Conservation (phyloP, 2,888 invertebrate species). For the Lymantria dispar region DNA sequence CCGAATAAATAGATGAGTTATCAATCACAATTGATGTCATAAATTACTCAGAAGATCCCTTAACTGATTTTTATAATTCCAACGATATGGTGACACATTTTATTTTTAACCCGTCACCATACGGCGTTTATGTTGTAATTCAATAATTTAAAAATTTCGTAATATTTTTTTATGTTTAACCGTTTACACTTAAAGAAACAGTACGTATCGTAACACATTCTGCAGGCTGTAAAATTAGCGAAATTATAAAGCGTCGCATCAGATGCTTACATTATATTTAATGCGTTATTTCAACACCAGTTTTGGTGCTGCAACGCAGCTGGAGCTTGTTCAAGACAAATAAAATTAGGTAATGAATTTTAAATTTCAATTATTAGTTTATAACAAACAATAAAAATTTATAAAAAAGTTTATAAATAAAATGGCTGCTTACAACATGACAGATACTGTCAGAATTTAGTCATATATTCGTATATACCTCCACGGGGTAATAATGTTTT, state of each 20-base stretch:
- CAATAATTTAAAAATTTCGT: too few relatives aligned
- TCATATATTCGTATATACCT: not conserved
- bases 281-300: conserved; percentile 9
- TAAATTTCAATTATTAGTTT: conserved; percentile 1
- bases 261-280: conserved; percentile 28
- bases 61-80: too few relatives aligned
- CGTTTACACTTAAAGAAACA: conserved; percentile 18
- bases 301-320: conserved; percentile 6
- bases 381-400: not conserved
- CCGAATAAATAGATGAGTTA: too few relatives aligned
- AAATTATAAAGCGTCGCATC: conserved; percentile 41
- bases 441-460: conserved; percentile 5
- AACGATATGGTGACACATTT: too few relatives aligned
- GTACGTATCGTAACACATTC: conserved; percentile 13
- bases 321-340: conserved; percentile 7
- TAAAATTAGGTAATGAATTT: conserved; percentile 5
- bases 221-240: conserved; percentile 45
- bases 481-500: conserved; percentile 1
- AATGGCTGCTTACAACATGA: not conserved
- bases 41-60: too few relatives aligned
- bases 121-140: too few relatives aligned
- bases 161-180: not conserved
- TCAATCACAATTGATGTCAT: too few relatives aligned
- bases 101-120: too few relatives aligned
- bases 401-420: too few relatives aligned